Percentiles rank a stretch among this genome's conserved stretches.
These are phyloP conservation scores for Pardosa pseudoannulata DNA, from an alignment of 2,888 invertebrate species.

Conservation along the genomic window DNA sequence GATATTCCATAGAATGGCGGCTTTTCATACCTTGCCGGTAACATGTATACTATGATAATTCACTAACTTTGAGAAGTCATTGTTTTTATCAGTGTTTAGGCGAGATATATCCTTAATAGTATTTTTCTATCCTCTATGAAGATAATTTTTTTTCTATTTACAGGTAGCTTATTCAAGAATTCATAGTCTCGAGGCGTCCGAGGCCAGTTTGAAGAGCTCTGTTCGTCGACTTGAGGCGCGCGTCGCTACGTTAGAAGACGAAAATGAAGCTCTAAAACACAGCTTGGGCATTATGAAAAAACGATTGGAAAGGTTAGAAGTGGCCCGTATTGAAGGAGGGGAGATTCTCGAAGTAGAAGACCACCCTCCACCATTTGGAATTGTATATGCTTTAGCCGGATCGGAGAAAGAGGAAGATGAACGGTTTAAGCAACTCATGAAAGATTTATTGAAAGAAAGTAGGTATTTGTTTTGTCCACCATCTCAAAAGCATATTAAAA, in stretches of 20 bases:
- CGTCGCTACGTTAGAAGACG: constrained; percentile 67
- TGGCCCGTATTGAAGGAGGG: background rate
- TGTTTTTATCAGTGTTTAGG: too few relatives aligned
- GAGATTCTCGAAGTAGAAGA: background rate
- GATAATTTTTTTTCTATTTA: background rate
- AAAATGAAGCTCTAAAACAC: constrained; percentile 71
- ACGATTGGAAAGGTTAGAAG: constrained; percentile 21
- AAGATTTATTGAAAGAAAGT: background rate
- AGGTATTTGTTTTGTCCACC: too few relatives aligned
- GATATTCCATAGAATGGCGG: too few relatives aligned
- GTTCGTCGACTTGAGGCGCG: constrained; percentile 68
- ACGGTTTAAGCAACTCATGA: constrained; percentile 37
- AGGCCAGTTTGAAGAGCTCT: constrained; percentile 66
- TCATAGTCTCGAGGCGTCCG: constrained; percentile 53
- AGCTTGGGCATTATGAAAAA: constrained; percentile 59
- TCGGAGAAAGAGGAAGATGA: constrained; percentile 62
- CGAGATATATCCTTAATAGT: too few relatives aligned
- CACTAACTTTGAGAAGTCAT: too few relatives aligned
- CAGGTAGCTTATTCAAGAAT: constrained; percentile 62
- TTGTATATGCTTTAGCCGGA: constrained; percentile 50
- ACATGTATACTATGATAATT: too few relatives aligned
- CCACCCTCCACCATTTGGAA: constrained; percentile 52
- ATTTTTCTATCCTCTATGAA: too few relatives aligned
- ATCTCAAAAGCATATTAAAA: too few relatives aligned
- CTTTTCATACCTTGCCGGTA: too few relatives aligned